These are phyloP conservation scores for Reinhardtius hippoglossoides DNA, from an alignment of 2,113 vertebrate genomes.

Conservation along the genomic window DNA sequence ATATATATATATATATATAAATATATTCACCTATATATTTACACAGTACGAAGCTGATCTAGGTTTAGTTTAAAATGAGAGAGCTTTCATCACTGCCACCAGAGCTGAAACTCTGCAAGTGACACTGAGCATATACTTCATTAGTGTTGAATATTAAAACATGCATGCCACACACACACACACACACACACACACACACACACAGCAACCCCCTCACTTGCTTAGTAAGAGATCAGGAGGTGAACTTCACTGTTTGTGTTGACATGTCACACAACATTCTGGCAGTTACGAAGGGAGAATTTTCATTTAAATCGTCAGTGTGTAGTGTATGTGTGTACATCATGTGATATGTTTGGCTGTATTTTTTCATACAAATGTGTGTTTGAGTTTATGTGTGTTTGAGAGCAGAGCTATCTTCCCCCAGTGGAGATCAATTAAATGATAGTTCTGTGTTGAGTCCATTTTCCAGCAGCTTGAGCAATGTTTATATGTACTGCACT, in stretches of 20 bases:
- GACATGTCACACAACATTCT: conserved; percentile 54
- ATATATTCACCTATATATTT: no score
- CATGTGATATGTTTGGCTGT: conserved; percentile 2
- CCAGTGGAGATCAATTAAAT: conserved; percentile 67
- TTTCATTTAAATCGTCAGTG: conserved; percentile 50
- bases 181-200: conserved; percentile 21
- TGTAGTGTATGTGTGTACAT: conserved; percentile 12
- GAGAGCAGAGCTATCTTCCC: conserved; percentile 28
- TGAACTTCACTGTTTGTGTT: conserved; percentile 18
- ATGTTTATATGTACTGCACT: conserved; percentile 17
- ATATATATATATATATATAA: no score
- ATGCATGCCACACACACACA: conserved; percentile 33
- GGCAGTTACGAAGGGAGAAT: conserved; percentile 48
- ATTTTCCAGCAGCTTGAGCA: conserved; percentile 15
- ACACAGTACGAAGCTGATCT: conserved; percentile 5
- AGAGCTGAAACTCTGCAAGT: not conserved
- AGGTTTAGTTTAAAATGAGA: conserved; percentile 6
- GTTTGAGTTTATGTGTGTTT: conserved; percentile 14
- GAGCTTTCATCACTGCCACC: not conserved
- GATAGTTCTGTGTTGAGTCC: conserved; percentile 54
- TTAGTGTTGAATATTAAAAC: not conserved
- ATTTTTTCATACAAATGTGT: conserved; percentile 15
- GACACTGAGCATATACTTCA: not conserved
- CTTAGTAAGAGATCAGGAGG: conserved; percentile 59
- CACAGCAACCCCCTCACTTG: conserved; percentile 2